Base-by-base conservation (phyloP, 1,140 invertebrate species). In the Pantala flavescens region DNA sequence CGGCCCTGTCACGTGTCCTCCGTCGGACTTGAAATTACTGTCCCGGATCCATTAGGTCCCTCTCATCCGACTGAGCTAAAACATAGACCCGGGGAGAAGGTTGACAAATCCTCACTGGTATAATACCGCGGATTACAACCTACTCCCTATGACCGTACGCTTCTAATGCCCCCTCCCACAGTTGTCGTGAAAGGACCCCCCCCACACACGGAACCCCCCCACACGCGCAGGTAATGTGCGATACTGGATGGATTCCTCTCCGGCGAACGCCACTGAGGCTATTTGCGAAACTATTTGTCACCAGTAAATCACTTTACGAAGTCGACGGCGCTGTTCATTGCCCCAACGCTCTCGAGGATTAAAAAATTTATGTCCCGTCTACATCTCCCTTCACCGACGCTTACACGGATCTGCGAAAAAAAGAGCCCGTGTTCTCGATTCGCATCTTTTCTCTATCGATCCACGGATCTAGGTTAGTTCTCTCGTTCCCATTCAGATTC, bases 261-360 rank as follows among this genome's bases (percentile, higher is more conserved):
- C 49, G 12, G 12, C 12, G 49, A 21, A 12, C 49, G 49, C 2
- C 5, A 19, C 3, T 16, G 16, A 21, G 49, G 49, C 49, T 63
- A 63, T 63, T 63, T 63, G 49, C 49, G 49, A 63, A 63, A 63
- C 49, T 63, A 63, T 63, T 63, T 63, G 49, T 63, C 49, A 63
- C 49, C 49, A 21, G 49, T 63, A 63, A 63, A 63, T 63, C 49
- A 63, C 49, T 63, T n/a, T 63, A 19, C 49, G 49, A 5, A 21
- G 49, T 16, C 49, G 49, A 63, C n/a, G 49, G n/a, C 16, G 49
- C 3, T 63, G 14, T 16, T 63, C n/a, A 21, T 63, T 21, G n/a
- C 49, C 3, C n/a, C 49, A 63, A 3, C 49, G 16, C n/a, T 63
- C 49, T 63, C 49, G 14, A 16, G 49, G 12, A 19, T 63, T 63